Evolutionary conservation across 2,113 vertebrate genomes (phyloP).

Genomic region (Psilopsiagon aymara): DNA sequence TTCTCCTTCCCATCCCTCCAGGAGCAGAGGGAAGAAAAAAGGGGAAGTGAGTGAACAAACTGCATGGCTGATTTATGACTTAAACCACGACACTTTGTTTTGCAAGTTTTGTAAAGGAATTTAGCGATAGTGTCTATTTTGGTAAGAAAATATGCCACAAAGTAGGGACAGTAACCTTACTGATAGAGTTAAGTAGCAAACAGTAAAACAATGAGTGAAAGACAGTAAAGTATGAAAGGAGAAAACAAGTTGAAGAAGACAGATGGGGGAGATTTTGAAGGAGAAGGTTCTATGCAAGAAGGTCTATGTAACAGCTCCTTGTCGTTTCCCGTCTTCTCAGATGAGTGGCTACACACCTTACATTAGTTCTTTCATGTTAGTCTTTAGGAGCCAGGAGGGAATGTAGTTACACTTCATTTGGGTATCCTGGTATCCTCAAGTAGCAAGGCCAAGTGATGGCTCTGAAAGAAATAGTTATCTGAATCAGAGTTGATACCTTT

Average conservation of each 20-base stretch:
- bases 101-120: neutral
- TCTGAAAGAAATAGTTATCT: neutral
- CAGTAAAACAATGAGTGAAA: neutral
- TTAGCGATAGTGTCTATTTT: neutral
- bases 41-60: no score
- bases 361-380: neutral
- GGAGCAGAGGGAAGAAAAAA: no score
- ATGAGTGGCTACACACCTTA: neutral
- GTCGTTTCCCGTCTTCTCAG: neutral
- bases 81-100: no score
- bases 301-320: fast-evolving
- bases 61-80: no score
- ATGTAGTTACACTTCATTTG: neutral
- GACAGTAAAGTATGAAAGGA: neutral
- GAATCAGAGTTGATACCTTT: neutral
- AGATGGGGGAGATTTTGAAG: neutral
- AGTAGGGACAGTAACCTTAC: neutral
- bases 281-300: neutral
- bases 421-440: neutral
- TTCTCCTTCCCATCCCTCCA: no score
- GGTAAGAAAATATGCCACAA: neutral
- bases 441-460: neutral
- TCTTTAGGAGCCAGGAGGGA: neutral
- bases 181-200: neutral
- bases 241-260: neutral